Evolutionary conservation across 2,888 invertebrate species (phyloP).

Genomic region (Tineola bisselliella): DNA sequence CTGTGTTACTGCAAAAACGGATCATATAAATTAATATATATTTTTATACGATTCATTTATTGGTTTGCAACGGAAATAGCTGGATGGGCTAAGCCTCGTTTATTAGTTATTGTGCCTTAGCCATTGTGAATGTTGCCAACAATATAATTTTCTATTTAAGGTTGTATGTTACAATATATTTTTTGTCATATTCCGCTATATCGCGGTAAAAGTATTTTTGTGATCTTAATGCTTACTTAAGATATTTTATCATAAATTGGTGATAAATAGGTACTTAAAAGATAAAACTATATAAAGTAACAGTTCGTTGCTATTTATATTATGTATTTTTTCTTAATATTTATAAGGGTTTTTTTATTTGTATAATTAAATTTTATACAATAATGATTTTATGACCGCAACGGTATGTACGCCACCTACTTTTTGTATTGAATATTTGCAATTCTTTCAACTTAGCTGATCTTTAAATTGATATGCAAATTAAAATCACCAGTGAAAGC

Average conservation of each 20-base stretch:
- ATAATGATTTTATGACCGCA: not conserved
- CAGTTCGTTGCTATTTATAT: not conserved
- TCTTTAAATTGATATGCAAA: not conserved
- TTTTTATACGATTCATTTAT: constrained; percentile 48
- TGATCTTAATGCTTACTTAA: constrained; percentile 1
- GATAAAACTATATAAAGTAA: not conserved
- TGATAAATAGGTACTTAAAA: constrained; percentile 7
- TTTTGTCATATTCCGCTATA: not conserved
- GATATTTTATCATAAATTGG: not conserved
- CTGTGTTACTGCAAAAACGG: not conserved
- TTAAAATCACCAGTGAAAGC: not conserved
- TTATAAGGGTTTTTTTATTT: not conserved
- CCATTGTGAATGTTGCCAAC: constrained; percentile 5
- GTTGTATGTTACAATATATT: not conserved
- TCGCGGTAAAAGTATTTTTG: constrained; percentile 2
- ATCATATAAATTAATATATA: constrained; percentile 53
- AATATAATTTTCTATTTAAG: not conserved
- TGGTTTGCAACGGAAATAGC: not conserved
- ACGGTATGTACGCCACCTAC: not conserved
- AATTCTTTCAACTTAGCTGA: not conserved
- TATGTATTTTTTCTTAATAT: not conserved
- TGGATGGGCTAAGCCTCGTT: constrained; percentile 1
- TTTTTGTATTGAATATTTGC: not conserved
- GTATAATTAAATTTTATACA: not conserved
- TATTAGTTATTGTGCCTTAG: constrained; percentile 7